phyloP scores from a whole-genome alignment of 2,888 invertebrate genomes.

The Neoitamus cyanurus region DNA sequence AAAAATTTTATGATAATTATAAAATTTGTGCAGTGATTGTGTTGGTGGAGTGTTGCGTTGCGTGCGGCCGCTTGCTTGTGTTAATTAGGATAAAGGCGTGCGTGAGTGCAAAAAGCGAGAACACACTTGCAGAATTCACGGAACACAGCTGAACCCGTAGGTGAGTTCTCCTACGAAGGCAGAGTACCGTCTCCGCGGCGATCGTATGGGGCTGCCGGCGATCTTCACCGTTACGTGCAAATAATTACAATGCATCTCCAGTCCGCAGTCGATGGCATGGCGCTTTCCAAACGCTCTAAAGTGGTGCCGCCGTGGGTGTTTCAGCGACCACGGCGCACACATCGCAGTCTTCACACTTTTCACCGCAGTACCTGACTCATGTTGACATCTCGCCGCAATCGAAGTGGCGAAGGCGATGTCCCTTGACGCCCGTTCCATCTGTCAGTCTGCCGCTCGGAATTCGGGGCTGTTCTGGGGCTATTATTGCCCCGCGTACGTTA shows the following conservation, averaged over 20 bases:
- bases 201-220: neutral
- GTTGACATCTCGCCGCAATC: neutral
- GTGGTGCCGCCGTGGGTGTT: neutral
- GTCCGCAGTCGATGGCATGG: neutral
- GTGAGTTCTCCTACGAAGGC: neutral
- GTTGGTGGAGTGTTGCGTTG: constrained; percentile 12
- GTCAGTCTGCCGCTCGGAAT: neutral
- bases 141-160: constrained; percentile 9
- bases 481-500: neutral
- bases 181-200: neutral
- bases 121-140: constrained; percentile 15
- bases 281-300: neutral
- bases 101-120: constrained; percentile 32
- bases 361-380: neutral
- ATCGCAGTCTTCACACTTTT: neutral
- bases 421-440: neutral
- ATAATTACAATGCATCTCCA: neutral
- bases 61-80: constrained; percentile 16
- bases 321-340: neutral
- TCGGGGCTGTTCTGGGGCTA: neutral
- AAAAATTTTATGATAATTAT: constrained; percentile 32
- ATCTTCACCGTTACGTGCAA: constrained; percentile 1
- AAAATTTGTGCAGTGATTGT: constrained; percentile 19
- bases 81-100: constrained; percentile 33
- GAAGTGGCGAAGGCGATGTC: neutral